These are phyloP conservation scores for Phyllopteryx taeniolatus DNA, from an alignment of 2,113 vertebrate genomes.

Conservation along the genomic window DNA sequence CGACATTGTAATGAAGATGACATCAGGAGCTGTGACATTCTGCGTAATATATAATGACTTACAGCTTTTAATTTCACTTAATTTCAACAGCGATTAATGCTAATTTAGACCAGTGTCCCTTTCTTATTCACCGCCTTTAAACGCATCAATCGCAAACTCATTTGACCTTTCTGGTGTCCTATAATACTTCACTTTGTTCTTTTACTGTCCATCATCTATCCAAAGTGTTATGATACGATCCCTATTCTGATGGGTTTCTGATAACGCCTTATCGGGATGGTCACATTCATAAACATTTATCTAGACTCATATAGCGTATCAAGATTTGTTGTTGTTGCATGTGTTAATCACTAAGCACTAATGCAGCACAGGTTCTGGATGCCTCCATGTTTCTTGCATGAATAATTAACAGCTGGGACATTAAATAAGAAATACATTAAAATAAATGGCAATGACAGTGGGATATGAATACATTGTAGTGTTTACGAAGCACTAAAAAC, in stretches of 20 bases:
- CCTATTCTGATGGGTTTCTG: background rate
- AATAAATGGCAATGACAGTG: background rate
- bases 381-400: background rate
- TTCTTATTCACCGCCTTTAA: background rate
- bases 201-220: background rate
- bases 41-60: background rate
- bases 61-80: too few species aligned
- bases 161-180: background rate
- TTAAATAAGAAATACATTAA: background rate
- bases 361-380: background rate
- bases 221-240: background rate
- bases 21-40: background rate
- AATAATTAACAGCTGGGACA: background rate
- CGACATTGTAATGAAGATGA: background rate
- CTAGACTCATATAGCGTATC: background rate
- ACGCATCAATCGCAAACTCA: background rate
- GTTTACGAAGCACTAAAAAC: too few species aligned
- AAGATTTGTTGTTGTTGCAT: conserved; percentile 4
- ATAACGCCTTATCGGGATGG: conserved; percentile 13
- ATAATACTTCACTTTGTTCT: conserved; percentile 8
- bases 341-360: background rate
- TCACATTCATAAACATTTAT: conserved; percentile 16
- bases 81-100: background rate
- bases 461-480: background rate
- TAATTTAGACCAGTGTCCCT: background rate